Evolutionary conservation across 92 coral and sea anemone genomes (phyloP), one percentile per base, ranked within the genome.

Genomic region (Pocillopora grandis): DNA sequence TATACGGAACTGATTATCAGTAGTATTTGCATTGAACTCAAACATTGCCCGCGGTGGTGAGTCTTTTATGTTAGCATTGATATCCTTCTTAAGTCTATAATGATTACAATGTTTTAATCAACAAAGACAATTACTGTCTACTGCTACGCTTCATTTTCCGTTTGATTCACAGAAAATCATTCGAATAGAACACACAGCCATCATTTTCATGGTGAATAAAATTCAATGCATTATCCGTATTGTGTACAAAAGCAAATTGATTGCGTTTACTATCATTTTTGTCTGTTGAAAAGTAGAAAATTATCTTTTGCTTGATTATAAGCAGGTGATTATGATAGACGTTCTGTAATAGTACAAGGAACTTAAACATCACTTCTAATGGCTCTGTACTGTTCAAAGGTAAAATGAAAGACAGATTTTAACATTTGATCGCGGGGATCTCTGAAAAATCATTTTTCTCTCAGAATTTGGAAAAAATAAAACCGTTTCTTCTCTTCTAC

Each of bases 1-100:
- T 62, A 66, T 14, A 48, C 78, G 63, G 12, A 19, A 55, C 62
- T 74, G 80, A 83, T 74, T 83, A 83, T 19, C n/a, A 23, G 66
- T 35, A 10, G 17, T 83, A 83, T 74, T 73, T 83, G 76, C 86
- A 66, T 49, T 73, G 80, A 56, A 64, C 76, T 61, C 13, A 75
- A 62, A 63, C 66, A 72, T 37, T 81, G 42, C 61, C 80, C 86
- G 68, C 81, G 15, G 66, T 14, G 66, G 79, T 74, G 77, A 70
- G 66, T 72, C 21, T 15, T 12, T n/a, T 75, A 13, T 71, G 70
- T n/a, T 81, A 57, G 64, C 20, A 71, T 81, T 81, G 36, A 81
- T 19, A 33, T 37, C 18, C 11, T 31, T n/a, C 59, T 71, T 11
- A 59, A 70, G 67, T 59, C 69, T 70, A 20, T 19, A 80, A 80